Base-by-base conservation (phyloP, 2,888 invertebrate genomes). In the Spodoptera littoralis region DNA sequence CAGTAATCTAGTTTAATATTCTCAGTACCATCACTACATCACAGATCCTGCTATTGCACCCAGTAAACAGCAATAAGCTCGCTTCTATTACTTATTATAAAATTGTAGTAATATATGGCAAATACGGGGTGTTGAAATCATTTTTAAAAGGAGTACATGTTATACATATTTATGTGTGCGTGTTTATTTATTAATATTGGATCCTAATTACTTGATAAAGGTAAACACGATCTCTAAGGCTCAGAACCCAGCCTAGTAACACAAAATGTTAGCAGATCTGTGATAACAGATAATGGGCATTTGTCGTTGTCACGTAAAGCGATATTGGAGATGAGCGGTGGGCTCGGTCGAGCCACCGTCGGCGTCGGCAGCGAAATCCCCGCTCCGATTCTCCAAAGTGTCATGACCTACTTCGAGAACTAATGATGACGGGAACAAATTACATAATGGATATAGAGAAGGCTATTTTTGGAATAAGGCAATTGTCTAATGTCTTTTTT, bases 371-470 rank as follows among this genome's bases (percentile, higher is more conserved):
- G 11, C 45, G 41, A n/a, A 27, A 41, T 44, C 43, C 46, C 18
- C 3, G 30, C 53, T 22, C 43, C 49, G 43, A 48, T 53, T 56
- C 44, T 41, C 30, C n/a, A 53, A 46, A 63, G 55, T 56, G 47
- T 43, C 55, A 51, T 73, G 73, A 62, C 70, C 70, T 57, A 73
- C 42, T 70, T 67, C 22, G 3, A 30, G 11, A 73, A 48, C 57
- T 73, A 67, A 66, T 62, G 62, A 72, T 58, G 62, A 48, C 50
- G 42, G 50, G 45, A 53, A 42, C n/a, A 18, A 54, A 57, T 58
- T 42, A 36, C 9, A 57, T 54, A 54, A 59, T 54, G 44, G 42
- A 42, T 55, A 13, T 9, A 45, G 30, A n/a, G 22, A 42, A 55
- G 8, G 11, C 24, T 55, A 55, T 24, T 52, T 66, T 51, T 51